Base-by-base conservation (phyloP, 1,140 invertebrate genomes). In the Euura saliciscinereae region DNA sequence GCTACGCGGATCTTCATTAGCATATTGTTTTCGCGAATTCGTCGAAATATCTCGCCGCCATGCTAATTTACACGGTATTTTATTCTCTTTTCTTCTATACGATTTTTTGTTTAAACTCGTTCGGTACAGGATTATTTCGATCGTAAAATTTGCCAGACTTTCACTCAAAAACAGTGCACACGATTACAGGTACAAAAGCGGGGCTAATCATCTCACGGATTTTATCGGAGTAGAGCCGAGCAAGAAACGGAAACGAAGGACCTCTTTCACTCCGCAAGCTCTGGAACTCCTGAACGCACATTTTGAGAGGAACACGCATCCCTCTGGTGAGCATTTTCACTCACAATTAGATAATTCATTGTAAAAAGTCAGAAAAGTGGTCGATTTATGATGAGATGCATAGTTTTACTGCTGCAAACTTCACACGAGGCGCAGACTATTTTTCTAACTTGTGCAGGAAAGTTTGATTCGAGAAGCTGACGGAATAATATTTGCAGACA, bases 291-390 rank as follows among this genome's bases (percentile, higher is more conserved):
- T 99, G 6, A 99, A 99, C 86, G 93, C 94, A 69, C 96, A 98
- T 87, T 99, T 99, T 87, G 96, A 98, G 84, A 92, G 95, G 80
- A 99, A 98, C 88, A 98, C 97, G 69, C 97, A 99, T 92, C 98
- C 98, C 28, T 98, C 97, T 88, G 97, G 98, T 98, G 88, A 90
- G 86, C 80, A 70, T 44, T 64, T 65, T 71, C 67, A 64, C 43
- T 28, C 28, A 28, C 28, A 28, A 28, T n/a, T n/a, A n/a, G 28
- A 28, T 28, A 1, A 74, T 72, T 46, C 45, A 51, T 75, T 71
- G 70, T 74, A 1, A 1, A 28, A 28, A 28, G 28, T 28, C 28
- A 28, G n/a, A n/a, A n/a, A n/a, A n/a, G n/a, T n/a, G n/a, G n/a
- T n/a, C n/a, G n/a, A n/a, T n/a, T n/a, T n/a, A n/a, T n/a, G n/a